A percentile compares a stretch with the other conserved stretches of the same genome.
These are phyloP conservation scores for Diplolepis rosae DNA, from an alignment of 2,888 invertebrate genomes.

Conservation along the genomic window DNA sequence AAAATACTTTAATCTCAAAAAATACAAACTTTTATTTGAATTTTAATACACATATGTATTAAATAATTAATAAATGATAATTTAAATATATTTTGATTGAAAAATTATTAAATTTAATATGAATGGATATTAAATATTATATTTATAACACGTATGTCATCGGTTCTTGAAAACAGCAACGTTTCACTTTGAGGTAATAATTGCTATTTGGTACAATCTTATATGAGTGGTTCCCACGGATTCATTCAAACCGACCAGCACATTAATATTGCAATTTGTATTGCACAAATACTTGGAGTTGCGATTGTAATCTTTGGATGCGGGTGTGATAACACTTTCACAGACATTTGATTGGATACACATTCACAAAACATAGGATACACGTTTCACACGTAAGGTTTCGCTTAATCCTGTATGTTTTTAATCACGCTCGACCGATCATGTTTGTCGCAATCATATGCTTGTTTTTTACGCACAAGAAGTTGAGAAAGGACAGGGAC, in stretches of 20 bases:
- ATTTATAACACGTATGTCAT: not conserved
- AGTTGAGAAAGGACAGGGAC: slow-evolving; percentile 19
- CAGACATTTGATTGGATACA: not conserved
- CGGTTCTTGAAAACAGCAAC: not conserved
- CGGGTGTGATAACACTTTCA: not conserved
- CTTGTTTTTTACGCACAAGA: not conserved
- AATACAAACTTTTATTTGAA: too few species aligned
- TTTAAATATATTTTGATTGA: too few species aligned
- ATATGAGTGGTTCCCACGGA: slow-evolving; percentile 17
- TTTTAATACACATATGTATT: too few species aligned
- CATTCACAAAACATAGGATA: not conserved
- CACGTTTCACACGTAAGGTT: not conserved
- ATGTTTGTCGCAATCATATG: not conserved
- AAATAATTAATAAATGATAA: too few species aligned
- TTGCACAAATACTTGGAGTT: slow-evolving; percentile 3
- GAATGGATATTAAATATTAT: not conserved
- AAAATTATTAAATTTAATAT: too few species aligned
- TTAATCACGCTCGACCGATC: slow-evolving; percentile 1
- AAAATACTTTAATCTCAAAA: too few species aligned
- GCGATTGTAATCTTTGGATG: slow-evolving; percentile 3
- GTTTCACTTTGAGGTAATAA: slow-evolving; percentile 10
- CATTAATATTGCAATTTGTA: slow-evolving; percentile 9
- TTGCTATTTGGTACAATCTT: not conserved
- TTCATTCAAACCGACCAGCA: not conserved
- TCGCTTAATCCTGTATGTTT: not conserved